These are phyloP conservation scores for Neoseiulus cucumeris DNA, from an alignment of 1,140 invertebrate genomes.

Conservation along the genomic window DNA sequence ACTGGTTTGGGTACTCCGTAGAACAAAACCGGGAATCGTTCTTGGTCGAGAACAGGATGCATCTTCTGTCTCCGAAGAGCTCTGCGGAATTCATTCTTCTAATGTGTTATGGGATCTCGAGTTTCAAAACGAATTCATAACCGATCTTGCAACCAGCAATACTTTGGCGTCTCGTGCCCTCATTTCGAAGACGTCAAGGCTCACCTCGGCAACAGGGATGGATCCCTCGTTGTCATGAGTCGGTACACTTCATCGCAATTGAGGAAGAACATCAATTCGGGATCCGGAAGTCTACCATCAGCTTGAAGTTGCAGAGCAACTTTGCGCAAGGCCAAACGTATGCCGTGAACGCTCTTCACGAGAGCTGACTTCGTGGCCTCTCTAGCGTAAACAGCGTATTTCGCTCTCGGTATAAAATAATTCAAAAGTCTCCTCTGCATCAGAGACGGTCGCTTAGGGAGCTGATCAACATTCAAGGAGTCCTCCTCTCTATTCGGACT, in stretches of 20 bases:
- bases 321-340: background rate
- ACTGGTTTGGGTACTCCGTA: slow-evolving; percentile 20
- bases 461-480: background rate
- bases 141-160: background rate
- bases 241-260: slow-evolving; percentile 41
- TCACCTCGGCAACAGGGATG: slow-evolving; percentile 42
- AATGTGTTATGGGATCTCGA: background rate
- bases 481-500: slow-evolving; percentile 5
- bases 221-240: slow-evolving; percentile 35
- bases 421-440: background rate
- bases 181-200: slow-evolving; percentile 13
- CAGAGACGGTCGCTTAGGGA: background rate
- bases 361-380: background rate
- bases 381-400: background rate
- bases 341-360: background rate
- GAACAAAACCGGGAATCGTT: slow-evolving; percentile 19
- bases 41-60: slow-evolving; percentile 15
- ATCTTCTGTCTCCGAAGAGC: slow-evolving; percentile 23
- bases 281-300: slow-evolving; percentile 42
- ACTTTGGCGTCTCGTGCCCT: background rate
- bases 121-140: background rate
- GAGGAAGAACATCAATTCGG: slow-evolving; percentile 47
- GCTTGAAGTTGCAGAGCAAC: background rate
- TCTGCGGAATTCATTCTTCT: slow-evolving; percentile 19
- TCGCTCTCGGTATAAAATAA: background rate